Conservation (phyloP, 2,113 vertebrate species). For the Aldabrachelys gigantea region DNA sequence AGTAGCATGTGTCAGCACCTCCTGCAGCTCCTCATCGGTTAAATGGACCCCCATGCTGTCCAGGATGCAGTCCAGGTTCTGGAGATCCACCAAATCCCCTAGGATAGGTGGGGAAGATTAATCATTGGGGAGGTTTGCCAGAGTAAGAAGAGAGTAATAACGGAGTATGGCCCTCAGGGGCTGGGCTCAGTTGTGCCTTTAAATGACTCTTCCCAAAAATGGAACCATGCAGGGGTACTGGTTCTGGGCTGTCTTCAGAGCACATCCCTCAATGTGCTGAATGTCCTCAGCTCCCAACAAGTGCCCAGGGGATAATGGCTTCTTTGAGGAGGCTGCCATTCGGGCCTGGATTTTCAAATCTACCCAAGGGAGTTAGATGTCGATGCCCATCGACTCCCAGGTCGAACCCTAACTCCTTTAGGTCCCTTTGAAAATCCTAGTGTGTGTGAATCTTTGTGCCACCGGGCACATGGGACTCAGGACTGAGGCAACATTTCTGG, state of each 20-base stretch:
- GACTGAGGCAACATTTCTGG: neutral
- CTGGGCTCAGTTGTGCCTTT: neutral
- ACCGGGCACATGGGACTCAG: neutral
- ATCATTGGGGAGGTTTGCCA: neutral
- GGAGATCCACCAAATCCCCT: slow-evolving; percentile 37
- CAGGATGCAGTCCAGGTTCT: slow-evolving; percentile 13
- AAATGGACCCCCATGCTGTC: neutral
- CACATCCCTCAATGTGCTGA: neutral
- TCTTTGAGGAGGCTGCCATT: neutral
- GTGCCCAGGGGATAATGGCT: neutral
- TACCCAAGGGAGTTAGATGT: neutral
- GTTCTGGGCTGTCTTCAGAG: neutral
- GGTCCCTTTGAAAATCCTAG: neutral
- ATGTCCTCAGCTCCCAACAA: neutral
- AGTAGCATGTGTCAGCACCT: slow-evolving; percentile 19
- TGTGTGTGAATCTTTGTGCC: neutral
- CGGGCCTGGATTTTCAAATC: neutral
- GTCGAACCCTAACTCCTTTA: neutral
- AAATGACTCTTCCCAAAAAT: neutral
- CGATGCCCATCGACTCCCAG: neutral
- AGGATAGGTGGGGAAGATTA: neutral
- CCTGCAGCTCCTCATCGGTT: neutral
- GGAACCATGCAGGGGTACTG: neutral
- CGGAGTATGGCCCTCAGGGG: neutral
- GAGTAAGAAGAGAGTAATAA: neutral